Evolutionary conservation across 1,140 invertebrate species (phyloP), one percentile per base, ranked within the genome.

Genomic region (Bathynomus jamesi): DNA sequence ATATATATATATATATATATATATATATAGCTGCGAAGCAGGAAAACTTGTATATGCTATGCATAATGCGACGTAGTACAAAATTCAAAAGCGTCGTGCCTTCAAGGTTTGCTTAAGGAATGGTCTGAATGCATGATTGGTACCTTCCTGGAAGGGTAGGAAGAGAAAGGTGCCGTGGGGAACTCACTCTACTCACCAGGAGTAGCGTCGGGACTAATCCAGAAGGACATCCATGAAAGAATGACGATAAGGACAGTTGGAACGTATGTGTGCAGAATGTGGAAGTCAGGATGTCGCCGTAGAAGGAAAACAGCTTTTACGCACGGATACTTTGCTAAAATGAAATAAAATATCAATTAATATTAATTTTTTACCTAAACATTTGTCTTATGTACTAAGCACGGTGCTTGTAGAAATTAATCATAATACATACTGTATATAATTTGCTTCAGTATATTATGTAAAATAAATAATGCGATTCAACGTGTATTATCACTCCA

Each of bases 181-280:
- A n/a, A n/a, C n/a, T n/a, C n/a, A n/a, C n/a, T n/a, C 25, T 62
- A 10, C 11, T 70, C 3, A 76, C 92, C 90, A 8, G 92, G 89
- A 8, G 91, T 88, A 17, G 92, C 91, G 78, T 94, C 92, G 21
- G 91, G 88, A 79, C 94, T 91, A 61, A 95, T 82, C 92, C 92
- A 94, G 79, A 94, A 94, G 0, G 91, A 91, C 21, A 94, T 92
- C 92, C 92, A 95, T 0, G 92, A 94, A 69, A 93, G 90, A 17
- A 89, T 89, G 5, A 94, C 92, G 65, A 95, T 88, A 75, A 94
- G 86, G 82, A 94, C 92, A 2, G 91, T 93, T 0, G 93, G 93
- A 69, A 94, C 87, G 76, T 92, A 95, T 79, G 93, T 94, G 76
- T 94, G 92, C 87, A 95, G 91, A 66, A 95, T 84, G 78, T 94